Evolutionary conservation across 2,113 vertebrate genomes (phyloP).

Genomic region (Dermatemys mawii): DNA sequence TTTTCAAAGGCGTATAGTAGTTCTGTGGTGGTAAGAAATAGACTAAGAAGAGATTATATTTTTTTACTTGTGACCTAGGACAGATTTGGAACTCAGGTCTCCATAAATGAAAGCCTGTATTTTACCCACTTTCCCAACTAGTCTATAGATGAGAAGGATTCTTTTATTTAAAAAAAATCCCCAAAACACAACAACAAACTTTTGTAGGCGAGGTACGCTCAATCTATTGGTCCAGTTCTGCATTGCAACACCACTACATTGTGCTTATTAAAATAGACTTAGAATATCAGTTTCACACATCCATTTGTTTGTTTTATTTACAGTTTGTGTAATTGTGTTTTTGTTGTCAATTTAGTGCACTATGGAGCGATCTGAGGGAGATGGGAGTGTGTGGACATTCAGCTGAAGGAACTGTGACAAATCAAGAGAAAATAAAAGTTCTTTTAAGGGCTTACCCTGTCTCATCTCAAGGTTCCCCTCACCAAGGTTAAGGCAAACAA

Average conservation of each 20-base stretch:
- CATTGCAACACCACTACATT: neutral
- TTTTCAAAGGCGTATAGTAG: neutral
- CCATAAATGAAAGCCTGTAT: neutral
- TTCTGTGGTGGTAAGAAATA: neutral
- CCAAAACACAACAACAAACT: neutral
- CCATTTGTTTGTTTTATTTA: neutral
- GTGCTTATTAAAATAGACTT: neutral
- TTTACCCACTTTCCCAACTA: neutral
- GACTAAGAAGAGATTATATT: neutral
- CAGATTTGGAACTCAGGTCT: neutral
- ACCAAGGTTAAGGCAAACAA: neutral
- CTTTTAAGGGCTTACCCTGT: neutral
- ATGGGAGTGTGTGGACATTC: too few species aligned
- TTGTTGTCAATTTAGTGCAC: neutral
- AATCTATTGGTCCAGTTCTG: neutral
- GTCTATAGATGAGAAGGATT: neutral
- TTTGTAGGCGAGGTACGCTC: neutral
- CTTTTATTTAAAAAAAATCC: neutral
- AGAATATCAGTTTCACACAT: neutral
- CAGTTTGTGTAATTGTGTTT: neutral
- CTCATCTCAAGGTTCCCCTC: neutral
- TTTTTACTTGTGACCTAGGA: neutral
- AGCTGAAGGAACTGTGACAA: fast-evolving
- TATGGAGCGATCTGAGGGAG: fast-evolving
- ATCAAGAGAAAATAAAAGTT: neutral